phyloP scores from a whole-genome alignment of 2,797 vertebrate genomes.

The Caiman crocodilus region DNA sequence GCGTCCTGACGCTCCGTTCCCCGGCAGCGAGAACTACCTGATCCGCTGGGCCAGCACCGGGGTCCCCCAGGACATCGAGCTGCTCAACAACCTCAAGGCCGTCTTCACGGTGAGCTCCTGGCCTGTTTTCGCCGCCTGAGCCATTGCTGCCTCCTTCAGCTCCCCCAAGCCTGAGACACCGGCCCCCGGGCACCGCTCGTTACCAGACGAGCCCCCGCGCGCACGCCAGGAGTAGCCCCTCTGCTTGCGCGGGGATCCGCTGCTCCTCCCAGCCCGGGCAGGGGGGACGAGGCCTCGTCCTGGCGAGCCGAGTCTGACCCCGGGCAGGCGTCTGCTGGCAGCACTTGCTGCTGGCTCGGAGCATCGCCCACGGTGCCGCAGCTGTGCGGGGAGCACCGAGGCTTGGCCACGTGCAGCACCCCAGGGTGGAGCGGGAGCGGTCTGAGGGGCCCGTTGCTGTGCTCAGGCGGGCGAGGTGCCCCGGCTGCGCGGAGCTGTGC shows the following conservation, averaged over 20 bases:
- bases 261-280: neutral
- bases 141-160: neutral
- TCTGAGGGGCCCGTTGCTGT: too few relatives aligned
- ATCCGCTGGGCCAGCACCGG: constrained; percentile 74
- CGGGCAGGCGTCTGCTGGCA: neutral
- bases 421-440: too few relatives aligned
- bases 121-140: neutral
- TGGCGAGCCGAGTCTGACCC: constrained; percentile 30
- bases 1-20: neutral
- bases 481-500: neutral
- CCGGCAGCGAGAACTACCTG: constrained; percentile 67
- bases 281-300: neutral
- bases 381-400: too few relatives aligned
- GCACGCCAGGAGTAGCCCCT: too few relatives aligned
- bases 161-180: rapidly evolving
- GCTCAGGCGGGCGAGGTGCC: neutral
- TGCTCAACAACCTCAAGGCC: constrained; percentile 72
- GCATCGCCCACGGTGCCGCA: too few relatives aligned
- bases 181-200: rapidly evolving
- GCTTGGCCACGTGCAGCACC: too few relatives aligned
- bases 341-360: too few relatives aligned
- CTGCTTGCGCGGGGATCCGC: rapidly evolving
- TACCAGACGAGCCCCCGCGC: rapidly evolving
- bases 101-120: constrained; percentile 62
- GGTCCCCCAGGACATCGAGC: constrained; percentile 67